Conservation (phyloP, 2,888 invertebrate genomes). For the Pimpla rufipes region DNA sequence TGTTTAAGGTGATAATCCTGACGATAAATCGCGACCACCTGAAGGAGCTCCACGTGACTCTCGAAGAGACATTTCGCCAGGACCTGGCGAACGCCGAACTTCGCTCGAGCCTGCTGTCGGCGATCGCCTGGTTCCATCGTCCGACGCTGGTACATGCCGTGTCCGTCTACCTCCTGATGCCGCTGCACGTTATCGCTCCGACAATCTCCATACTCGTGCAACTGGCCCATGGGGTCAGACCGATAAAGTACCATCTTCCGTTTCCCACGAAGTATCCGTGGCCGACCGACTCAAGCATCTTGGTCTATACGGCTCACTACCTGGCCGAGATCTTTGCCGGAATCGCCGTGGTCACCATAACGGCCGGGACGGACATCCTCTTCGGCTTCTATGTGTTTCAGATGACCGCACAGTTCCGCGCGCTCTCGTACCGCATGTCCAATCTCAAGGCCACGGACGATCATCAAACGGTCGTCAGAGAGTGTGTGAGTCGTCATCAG, state of each 20-base stretch:
- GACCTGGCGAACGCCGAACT: slow-evolving; percentile 15
- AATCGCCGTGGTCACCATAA: slow-evolving; percentile 59
- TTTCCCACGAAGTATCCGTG: slow-evolving; percentile 53
- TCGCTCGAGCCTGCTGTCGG: slow-evolving; percentile 38
- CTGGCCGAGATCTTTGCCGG: slow-evolving; percentile 60
- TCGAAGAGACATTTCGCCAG: slow-evolving; percentile 28
- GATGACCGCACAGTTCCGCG: slow-evolving; percentile 73
- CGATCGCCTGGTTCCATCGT: slow-evolving; percentile 18
- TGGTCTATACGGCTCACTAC: slow-evolving; percentile 66
- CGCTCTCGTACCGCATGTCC: slow-evolving; percentile 63
- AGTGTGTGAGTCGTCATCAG: slow-evolving; percentile 66
- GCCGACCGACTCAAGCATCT: slow-evolving; percentile 20
- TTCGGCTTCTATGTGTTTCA: slow-evolving; percentile 76
- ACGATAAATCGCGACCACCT: slow-evolving; percentile 34
- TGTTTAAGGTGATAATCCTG: slow-evolving; percentile 13
- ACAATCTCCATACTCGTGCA: slow-evolving; percentile 42
- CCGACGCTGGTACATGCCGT: background rate
- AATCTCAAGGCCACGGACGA: slow-evolving; percentile 48
- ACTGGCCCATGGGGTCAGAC: slow-evolving; percentile 9
- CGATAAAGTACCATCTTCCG: slow-evolving; percentile 30
- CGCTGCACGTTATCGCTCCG: slow-evolving; percentile 34
- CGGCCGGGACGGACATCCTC: slow-evolving; percentile 71
- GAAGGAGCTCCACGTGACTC: slow-evolving; percentile 35
- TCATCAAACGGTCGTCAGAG: slow-evolving; percentile 54
- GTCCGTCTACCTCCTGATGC: background rate